These are phyloP conservation scores for Epicauta chinensis DNA, from an alignment of 1,140 invertebrate species.

Conservation along the genomic window DNA sequence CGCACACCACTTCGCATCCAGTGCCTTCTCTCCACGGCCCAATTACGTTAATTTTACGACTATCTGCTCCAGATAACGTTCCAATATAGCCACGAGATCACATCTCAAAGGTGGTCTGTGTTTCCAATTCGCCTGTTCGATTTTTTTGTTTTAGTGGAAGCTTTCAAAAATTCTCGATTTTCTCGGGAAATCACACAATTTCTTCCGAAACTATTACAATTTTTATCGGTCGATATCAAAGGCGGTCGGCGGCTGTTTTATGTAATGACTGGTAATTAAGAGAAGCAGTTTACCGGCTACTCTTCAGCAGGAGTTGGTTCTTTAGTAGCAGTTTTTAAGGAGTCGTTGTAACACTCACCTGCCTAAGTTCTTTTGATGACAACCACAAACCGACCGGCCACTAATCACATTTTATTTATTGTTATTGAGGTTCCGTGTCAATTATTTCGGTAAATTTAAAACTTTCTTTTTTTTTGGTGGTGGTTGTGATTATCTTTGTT, in stretches of 20 bases:
- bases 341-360: constrained; percentile 19
- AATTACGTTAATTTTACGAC: constrained; percentile 14
- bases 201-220: no score
- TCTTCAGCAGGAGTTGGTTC: not conserved
- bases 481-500: no score
- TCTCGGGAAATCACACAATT: not conserved
- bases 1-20: no score
- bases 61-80: constrained; percentile 11
- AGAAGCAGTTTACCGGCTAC: constrained; percentile 23
- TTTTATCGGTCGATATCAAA: constrained; percentile 24
- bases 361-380: constrained; percentile 14
- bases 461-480: no score
- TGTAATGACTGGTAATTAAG: constrained; percentile 23
- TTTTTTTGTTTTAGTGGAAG: not conserved
- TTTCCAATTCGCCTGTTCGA: not conserved
- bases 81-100: not conserved
- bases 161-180: not conserved
- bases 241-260: constrained; percentile 21
- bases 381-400: constrained; percentile 8
- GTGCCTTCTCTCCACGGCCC: constrained; percentile 1
- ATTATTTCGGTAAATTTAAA: constrained; percentile 20
- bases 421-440: constrained; percentile 26
- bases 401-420: constrained; percentile 29
- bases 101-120: constrained; percentile 2
- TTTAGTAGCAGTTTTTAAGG: not conserved